Evolutionary conservation across 2,113 vertebrate genomes (phyloP).

Genomic region (Paradoxurus hermaphroditus): DNA sequence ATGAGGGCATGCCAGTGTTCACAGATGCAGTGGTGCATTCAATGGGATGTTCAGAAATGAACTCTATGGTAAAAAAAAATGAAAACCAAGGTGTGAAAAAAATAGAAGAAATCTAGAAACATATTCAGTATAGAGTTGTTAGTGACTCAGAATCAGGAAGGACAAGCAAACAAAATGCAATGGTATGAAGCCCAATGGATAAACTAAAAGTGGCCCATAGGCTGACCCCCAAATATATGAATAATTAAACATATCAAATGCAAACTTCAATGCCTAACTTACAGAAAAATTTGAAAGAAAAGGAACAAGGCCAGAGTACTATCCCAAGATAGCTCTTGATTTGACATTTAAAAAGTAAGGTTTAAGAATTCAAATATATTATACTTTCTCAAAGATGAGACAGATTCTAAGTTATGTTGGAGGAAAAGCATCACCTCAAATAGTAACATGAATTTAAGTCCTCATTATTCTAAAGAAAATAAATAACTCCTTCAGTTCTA

Average conservation of each 20-base stretch:
- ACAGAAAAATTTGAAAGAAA: neutral
- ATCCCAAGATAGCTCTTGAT: neutral
- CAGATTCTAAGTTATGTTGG: neutral
- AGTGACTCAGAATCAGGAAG: neutral
- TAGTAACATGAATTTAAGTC: neutral
- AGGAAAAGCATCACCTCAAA: neutral
- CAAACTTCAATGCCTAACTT: neutral
- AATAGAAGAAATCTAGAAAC: neutral
- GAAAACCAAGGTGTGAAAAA: neutral
- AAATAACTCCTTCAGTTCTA: neutral
- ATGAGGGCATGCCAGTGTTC: neutral
- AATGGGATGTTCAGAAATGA: neutral
- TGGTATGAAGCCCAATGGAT: neutral
- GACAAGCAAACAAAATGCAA: neutral
- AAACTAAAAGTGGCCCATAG: neutral
- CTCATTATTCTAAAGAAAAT: neutral
- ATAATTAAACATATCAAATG: neutral
- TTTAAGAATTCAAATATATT: neutral
- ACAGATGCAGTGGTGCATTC: neutral
- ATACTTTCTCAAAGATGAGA: neutral
- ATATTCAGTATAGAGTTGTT: neutral
- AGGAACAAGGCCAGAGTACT: neutral
- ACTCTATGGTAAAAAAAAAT: neutral
- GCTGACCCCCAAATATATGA: neutral
- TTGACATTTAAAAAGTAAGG: neutral